phyloP scores from a whole-genome alignment of 2,797 vertebrate species.

The Morus bassanus region DNA sequence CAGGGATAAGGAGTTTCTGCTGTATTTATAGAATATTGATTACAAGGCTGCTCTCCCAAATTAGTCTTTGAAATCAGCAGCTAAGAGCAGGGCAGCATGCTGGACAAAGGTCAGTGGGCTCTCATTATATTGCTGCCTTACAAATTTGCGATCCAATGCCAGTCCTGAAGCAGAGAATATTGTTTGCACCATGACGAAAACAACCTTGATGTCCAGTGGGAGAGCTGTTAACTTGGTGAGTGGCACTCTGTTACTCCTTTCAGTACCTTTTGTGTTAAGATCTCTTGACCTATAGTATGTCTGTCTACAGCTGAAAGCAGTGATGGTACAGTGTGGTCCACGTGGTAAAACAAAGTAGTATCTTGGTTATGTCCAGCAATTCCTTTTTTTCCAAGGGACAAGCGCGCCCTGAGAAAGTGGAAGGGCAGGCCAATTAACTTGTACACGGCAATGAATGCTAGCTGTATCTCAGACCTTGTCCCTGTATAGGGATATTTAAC shows the following conservation, averaged over 20 bases:
- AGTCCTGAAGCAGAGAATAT: not conserved
- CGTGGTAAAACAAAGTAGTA: not conserved
- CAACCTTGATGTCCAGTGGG: not conserved
- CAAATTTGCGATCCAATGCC: not conserved
- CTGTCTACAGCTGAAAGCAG: not conserved
- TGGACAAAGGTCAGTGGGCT: not conserved
- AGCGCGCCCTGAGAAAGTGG: not conserved
- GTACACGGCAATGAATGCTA: not conserved
- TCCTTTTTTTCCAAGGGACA: not conserved
- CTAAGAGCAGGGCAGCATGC: not conserved
- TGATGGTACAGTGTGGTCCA: not conserved
- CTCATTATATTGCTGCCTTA: not conserved
- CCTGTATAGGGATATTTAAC: not conserved
- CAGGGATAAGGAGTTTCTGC: not conserved
- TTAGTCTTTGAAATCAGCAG: not conserved
- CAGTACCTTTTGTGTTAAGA: not conserved
- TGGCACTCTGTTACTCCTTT: not conserved
- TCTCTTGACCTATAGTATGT: not conserved
- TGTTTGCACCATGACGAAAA: not conserved
- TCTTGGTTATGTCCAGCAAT: not conserved
- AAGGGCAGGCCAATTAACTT: not conserved
- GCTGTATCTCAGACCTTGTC: not conserved
- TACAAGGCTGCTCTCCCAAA: not conserved
- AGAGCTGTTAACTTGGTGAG: not conserved
- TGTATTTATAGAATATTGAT: not conserved